phyloP scores from a whole-genome alignment of 2,888 invertebrate species.

The Sinodicranocentrus sp. region DNA sequence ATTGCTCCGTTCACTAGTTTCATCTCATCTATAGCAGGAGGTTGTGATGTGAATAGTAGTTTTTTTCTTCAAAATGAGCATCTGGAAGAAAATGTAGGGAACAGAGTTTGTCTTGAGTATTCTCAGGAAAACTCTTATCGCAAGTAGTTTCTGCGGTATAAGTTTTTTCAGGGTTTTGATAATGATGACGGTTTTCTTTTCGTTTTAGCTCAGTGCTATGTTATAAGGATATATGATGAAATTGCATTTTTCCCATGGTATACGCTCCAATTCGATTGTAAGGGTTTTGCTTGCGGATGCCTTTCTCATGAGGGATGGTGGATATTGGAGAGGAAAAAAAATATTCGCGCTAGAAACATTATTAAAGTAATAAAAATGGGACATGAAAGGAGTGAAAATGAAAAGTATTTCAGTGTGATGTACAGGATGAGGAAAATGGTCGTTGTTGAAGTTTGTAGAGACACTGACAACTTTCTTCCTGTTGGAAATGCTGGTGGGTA shows the following conservation, averaged over 20 bases:
- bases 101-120: not conserved
- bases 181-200: conserved; percentile 9
- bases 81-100: not conserved
- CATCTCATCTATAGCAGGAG: not conserved
- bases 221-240: not conserved
- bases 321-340: not conserved
- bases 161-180: not conserved
- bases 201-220: not conserved
- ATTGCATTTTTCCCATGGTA: not conserved
- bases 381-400: conserved; percentile 9
- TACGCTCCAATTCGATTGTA: not conserved
- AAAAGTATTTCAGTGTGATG: not conserved
- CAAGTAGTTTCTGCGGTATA: not conserved
- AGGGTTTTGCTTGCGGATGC: not conserved
- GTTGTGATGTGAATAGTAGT: not conserved
- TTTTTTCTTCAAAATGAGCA: conserved; percentile 15
- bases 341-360: conserved; percentile 1
- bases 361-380: conserved; percentile 16
- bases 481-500: not conserved
- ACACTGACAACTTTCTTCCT: not conserved
- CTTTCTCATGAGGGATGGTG: not conserved
- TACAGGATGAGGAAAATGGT: not conserved
- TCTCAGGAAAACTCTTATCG: not conserved
- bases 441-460: not conserved
- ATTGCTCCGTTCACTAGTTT: conserved; percentile 7